Percentiles rank a stretch among this genome's conserved stretches.
Evolutionary conservation across 2,797 vertebrate species (phyloP).

Genomic region (Coregonus ussuriensis): DNA sequence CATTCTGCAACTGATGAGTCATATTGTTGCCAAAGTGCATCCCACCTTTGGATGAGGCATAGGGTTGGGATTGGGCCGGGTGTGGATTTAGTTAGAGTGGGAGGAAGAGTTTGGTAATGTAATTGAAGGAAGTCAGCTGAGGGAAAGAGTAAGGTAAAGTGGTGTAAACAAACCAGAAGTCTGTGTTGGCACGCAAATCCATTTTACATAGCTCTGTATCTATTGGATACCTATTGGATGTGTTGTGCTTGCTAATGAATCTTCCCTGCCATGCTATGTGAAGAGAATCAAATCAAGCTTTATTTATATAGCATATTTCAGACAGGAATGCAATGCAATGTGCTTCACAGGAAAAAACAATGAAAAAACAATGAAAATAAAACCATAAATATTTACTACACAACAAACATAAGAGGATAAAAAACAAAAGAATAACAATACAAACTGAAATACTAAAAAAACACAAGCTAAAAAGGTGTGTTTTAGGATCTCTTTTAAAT

Average conservation of each 20-base stretch:
- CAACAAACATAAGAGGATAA: no score
- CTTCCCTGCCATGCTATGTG: no score
- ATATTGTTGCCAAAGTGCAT: background rate
- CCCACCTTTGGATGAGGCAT: background rate
- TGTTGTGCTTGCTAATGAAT: background rate
- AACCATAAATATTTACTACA: no score
- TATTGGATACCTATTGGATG: background rate
- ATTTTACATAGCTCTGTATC: background rate
- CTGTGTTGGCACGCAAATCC: background rate
- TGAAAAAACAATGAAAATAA: no score
- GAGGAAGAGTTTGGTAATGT: background rate
- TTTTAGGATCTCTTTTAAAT: no score
- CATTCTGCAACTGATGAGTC: background rate
- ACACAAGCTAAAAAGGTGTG: no score
- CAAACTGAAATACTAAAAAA: no score
- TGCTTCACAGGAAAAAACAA: no score
- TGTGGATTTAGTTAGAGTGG: background rate
- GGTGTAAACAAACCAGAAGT: background rate
- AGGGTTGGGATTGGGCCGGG: background rate
- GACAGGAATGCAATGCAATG: no score
- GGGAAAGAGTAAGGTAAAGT: background rate
- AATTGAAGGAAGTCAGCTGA: background rate
- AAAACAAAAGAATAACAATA: no score
- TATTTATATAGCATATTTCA: no score
- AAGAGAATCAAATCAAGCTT: no score